phyloP scores from a whole-genome alignment of 2,888 invertebrate species.

The Anarsia innoxiella region DNA sequence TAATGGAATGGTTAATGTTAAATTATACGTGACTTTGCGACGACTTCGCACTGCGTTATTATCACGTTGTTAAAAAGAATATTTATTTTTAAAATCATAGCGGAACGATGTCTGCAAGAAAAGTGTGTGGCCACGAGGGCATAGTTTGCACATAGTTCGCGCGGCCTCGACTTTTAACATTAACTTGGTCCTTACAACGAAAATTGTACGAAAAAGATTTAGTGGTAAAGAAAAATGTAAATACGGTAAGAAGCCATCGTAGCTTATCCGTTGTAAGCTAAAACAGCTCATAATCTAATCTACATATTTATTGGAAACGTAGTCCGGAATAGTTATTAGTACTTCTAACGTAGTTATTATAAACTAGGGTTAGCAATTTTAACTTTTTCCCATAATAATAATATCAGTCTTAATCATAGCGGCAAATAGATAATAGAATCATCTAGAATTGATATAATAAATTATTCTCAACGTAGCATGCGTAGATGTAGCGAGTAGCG shows the following conservation, averaged over 20 bases:
- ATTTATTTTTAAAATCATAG: slow-evolving; percentile 13
- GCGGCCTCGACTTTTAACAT: slow-evolving; percentile 31
- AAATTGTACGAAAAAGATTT: slow-evolving; percentile 21
- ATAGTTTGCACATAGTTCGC: slow-evolving; percentile 45
- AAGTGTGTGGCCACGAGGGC: slow-evolving; percentile 34
- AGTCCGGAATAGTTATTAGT: slow-evolving; percentile 30
- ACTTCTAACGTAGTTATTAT: slow-evolving; percentile 33
- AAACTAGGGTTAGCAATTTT: slow-evolving; percentile 35
- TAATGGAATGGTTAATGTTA: slow-evolving; percentile 41
- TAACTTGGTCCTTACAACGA: slow-evolving; percentile 23
- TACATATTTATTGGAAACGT: slow-evolving; percentile 54
- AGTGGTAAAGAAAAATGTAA: slow-evolving; percentile 14
- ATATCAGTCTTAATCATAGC: slow-evolving; percentile 29
- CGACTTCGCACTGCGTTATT: slow-evolving; percentile 21
- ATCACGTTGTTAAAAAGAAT: slow-evolving; percentile 18
- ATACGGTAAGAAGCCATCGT: slow-evolving; percentile 13
- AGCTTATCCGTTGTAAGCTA: slow-evolving; percentile 25
- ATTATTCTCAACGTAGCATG: slow-evolving; percentile 46
- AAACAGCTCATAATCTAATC: slow-evolving; percentile 45
- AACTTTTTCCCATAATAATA: slow-evolving; percentile 34
- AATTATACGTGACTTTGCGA: slow-evolving; percentile 30
- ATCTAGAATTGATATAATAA: slow-evolving; percentile 27
- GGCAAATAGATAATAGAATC: slow-evolving; percentile 31
- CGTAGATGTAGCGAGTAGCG: slow-evolving; percentile 39
- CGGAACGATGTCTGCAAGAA: slow-evolving; percentile 23